Conservation (phyloP, 1,140 invertebrate species). For the Leptoteleia sp. region DNA sequence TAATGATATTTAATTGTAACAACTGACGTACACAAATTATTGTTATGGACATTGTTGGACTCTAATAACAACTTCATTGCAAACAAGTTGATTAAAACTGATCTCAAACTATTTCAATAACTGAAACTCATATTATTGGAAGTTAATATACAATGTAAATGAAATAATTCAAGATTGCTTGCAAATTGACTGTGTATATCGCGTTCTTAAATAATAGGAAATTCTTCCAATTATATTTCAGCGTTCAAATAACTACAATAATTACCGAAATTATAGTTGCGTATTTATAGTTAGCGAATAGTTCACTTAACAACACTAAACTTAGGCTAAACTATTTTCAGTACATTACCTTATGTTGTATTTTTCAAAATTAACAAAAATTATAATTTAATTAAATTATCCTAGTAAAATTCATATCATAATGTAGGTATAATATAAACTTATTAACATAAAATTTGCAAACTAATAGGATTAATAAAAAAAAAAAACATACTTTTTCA, state of each 20-base stretch:
- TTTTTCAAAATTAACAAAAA: no score
- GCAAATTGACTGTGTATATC: conserved; percentile 23
- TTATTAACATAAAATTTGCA: no score
- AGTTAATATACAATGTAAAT: conserved; percentile 15
- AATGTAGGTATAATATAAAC: no score
- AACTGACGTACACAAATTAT: background rate
- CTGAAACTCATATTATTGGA: conserved; percentile 24
- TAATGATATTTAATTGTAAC: background rate
- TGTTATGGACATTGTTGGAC: background rate
- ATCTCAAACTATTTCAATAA: conserved; percentile 40
- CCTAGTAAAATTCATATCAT: no score
- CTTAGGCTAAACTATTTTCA: no score
- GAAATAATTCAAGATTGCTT: conserved; percentile 23
- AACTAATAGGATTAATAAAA: no score
- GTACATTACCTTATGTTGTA: no score
- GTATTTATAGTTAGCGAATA: no score
- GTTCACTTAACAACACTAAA: no score
- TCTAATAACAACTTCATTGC: conserved; percentile 6
- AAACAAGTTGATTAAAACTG: conserved; percentile 21
- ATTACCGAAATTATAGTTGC: conserved; percentile 10
- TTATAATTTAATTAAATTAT: no score
- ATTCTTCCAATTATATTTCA: conserved; percentile 6
- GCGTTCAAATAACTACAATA: background rate
- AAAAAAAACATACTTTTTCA: no score
- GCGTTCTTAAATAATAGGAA: conserved; percentile 26